Evolutionary conservation across 2,797 vertebrate genomes (phyloP).

Genomic region (Rhinella marina): DNA sequence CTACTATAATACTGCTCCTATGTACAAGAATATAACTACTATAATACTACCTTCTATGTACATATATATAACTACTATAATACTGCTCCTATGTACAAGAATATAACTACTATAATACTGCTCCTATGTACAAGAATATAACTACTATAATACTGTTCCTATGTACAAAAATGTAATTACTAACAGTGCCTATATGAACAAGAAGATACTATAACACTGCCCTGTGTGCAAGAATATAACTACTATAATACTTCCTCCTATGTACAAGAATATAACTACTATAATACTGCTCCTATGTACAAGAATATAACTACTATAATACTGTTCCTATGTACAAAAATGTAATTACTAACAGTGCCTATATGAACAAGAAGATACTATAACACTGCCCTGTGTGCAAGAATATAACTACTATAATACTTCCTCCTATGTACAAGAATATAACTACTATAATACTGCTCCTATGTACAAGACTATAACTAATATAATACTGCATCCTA

Average conservation of each 20-base stretch:
- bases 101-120: constrained; percentile 10
- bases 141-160: constrained; percentile 5
- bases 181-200: not conserved
- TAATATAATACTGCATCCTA: not conserved
- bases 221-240: not conserved
- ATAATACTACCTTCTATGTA: too few species aligned
- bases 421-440: too few species aligned
- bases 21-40: too few species aligned
- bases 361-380: too few species aligned
- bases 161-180: constrained; percentile 1
- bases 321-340: not conserved
- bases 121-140: not conserved
- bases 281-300: not conserved
- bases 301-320: constrained; percentile 8
- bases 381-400: not conserved
- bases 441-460: not conserved
- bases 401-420: constrained; percentile 19
- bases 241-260: constrained; percentile 1
- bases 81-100: constrained; percentile 6
- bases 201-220: not conserved
- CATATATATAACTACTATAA: too few species aligned
- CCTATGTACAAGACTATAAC: constrained; percentile 6
- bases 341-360: too few species aligned
- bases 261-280: not conserved
- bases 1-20: not conserved